Conservation (phyloP, 64 coral and sea anemone genomes). For the Catalaphyllia jardinei region DNA sequence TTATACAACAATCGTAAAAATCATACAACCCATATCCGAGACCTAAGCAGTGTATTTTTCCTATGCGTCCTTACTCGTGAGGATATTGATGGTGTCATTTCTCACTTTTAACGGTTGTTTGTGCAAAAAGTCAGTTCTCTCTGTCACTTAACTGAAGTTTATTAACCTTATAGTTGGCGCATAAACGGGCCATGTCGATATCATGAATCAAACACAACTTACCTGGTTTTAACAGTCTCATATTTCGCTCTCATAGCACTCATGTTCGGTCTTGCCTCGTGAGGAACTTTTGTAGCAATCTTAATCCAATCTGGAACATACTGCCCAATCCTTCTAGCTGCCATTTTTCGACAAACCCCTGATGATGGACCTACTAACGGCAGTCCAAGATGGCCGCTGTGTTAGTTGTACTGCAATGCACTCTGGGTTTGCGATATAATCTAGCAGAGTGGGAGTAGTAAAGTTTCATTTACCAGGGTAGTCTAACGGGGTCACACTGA, state of each 20-base stretch:
- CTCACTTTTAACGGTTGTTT: too few species aligned
- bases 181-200: not conserved
- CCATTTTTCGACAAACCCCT: conserved; percentile 71
- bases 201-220: not conserved
- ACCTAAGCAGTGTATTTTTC: too few species aligned
- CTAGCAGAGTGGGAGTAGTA: not conserved
- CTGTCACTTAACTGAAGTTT: not conserved
- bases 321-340: conserved; percentile 95
- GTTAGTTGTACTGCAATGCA: not conserved
- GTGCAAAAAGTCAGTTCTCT: too few species aligned
- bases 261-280: conserved; percentile 78
- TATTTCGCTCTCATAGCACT: conserved; percentile 72
- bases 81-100: too few species aligned
- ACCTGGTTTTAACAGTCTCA: conserved; percentile 91
- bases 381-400: conserved; percentile 79
- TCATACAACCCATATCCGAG: too few species aligned
- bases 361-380: conserved; percentile 16
- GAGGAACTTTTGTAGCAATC: conserved; percentile 80
- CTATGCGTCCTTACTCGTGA: too few species aligned
- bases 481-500: not conserved
- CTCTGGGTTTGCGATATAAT: conserved; percentile 7
- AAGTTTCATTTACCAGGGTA: too few species aligned
- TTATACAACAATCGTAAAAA: too few species aligned
- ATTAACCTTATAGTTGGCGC: not conserved
- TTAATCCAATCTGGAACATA: conserved; percentile 97